Evolutionary conservation across 2,113 vertebrate genomes (phyloP).

Genomic region (Trochalopteron elliotii): DNA sequence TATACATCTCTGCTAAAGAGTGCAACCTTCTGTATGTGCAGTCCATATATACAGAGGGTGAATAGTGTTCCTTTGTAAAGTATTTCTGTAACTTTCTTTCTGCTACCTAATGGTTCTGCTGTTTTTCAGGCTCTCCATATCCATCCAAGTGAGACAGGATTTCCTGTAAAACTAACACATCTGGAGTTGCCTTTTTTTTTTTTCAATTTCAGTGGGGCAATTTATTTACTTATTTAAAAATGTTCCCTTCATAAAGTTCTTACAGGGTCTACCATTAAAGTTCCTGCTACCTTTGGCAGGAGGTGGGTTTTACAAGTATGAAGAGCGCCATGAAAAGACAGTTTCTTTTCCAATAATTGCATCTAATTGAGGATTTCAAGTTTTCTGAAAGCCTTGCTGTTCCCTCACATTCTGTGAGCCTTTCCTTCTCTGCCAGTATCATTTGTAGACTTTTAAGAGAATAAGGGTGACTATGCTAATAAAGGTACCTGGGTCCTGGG

Average conservation of each 20-base stretch:
- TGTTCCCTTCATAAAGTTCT: neutral
- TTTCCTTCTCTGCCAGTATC: neutral
- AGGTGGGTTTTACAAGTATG: neutral
- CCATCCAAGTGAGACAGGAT: conserved; percentile 55
- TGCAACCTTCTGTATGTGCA: neutral
- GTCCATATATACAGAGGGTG: neutral
- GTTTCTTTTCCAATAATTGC: neutral
- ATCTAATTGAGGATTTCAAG: neutral
- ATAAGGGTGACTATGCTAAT: neutral
- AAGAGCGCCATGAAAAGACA: neutral
- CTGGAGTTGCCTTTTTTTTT: neutral
- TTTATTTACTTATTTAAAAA: conserved; percentile 47
- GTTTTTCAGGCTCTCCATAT: conserved; percentile 20
- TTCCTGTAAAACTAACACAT: conserved; percentile 56
- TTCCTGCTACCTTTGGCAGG: conserved; percentile 18
- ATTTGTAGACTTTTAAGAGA: neutral
- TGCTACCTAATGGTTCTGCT: conserved; percentile 36
- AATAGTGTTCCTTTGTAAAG: conserved; percentile 52
- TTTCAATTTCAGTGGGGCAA: neutral
- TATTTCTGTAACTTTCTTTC: conserved; percentile 33
- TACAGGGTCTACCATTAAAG: neutral
- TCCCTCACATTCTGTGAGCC: neutral
- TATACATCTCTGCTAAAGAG: neutral
- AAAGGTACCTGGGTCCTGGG: neutral
- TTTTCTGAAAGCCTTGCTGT: conserved; percentile 42